Evolutionary conservation across 2,888 invertebrate species (phyloP), one percentile per base, ranked within the genome.

Genomic region (Amphipoea lucens): DNA sequence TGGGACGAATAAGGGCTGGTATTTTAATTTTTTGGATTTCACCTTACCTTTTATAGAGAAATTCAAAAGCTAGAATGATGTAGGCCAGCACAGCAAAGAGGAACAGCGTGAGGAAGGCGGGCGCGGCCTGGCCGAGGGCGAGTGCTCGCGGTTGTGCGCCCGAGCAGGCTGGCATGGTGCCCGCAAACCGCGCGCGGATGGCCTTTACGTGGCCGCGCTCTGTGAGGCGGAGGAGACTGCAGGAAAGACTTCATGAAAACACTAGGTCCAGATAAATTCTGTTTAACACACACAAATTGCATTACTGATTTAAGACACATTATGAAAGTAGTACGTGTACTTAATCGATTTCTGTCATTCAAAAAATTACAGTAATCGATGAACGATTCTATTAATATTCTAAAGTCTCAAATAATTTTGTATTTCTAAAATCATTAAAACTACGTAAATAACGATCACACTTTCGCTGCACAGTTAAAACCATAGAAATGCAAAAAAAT

Each of bases 41-140:
- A n/a, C 4, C 12, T 79, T 77, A 95, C 95, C 92, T 92, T 70
- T 91, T 85, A 84, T 89, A 92, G 11, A 92, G n/a, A 9, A 93
- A 88, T 87, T 96, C 96, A 1, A 90, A 65, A 0, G 85, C 62
- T 62, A 96, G 83, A 75, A 96, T 92, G 2, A 92, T 1, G 2
- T 91, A 69, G 0, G 95, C 89, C 4, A 95, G 78, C 4, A 93
- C 1, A 0, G 90, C 81, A 0, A 91, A 89, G 23, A 89, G 87
- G 2, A 92, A 86, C n/a, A 96, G 92, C 65, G 95, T 79, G 0
- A 92, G 85, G 75, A 96, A 96, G 0, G 96, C 96, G 0, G 96
- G 96, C 0, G 96, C 96, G 0, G 96, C 96, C 85, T 96, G 96
- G 0, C 96, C 96, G 9, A 96, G 91, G 0, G 96, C 94, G 3